A percentile compares a stretch with the other conserved stretches of the same genome.
phyloP scores from a whole-genome alignment of 2,797 vertebrate genomes.

The Malurus splendens region DNA sequence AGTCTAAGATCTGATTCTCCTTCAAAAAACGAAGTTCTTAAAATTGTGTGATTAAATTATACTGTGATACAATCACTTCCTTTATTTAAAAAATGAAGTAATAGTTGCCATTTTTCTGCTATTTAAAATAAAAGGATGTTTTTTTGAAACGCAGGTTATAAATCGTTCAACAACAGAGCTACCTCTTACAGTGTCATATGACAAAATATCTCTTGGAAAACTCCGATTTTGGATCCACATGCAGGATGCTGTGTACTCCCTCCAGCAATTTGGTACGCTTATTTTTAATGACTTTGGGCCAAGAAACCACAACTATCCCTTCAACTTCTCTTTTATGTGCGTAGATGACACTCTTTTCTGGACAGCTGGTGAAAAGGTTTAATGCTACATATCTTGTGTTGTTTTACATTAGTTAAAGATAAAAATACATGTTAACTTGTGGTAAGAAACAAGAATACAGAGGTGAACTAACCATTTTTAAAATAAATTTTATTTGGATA shows the following conservation, averaged over 20 bases:
- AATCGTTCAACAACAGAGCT: conserved; percentile 81
- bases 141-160: conserved; percentile 78
- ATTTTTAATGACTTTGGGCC: not conserved
- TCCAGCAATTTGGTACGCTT: conserved; percentile 88
- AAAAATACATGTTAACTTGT: not conserved
- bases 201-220: conserved; percentile 86
- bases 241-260: conserved; percentile 89
- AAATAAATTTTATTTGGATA: not conserved
- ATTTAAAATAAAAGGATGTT: not conserved
- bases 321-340: not conserved
- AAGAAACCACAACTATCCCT: not conserved
- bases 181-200: conserved; percentile 88
- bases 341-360: not conserved
- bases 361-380: not conserved
- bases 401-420: not conserved
- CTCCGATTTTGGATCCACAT: conserved; percentile 95
- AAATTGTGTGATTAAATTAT: not conserved
- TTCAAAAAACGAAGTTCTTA: not conserved
- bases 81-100: not conserved
- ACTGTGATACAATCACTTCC: not conserved
- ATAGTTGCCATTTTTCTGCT: not conserved
- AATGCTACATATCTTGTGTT: not conserved
- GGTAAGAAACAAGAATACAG: not conserved
- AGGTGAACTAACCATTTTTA: not conserved
- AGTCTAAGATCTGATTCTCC: not conserved